Base-by-base conservation (phyloP, 2,797 vertebrate genomes). In the Micromesistius poutassou region DNA sequence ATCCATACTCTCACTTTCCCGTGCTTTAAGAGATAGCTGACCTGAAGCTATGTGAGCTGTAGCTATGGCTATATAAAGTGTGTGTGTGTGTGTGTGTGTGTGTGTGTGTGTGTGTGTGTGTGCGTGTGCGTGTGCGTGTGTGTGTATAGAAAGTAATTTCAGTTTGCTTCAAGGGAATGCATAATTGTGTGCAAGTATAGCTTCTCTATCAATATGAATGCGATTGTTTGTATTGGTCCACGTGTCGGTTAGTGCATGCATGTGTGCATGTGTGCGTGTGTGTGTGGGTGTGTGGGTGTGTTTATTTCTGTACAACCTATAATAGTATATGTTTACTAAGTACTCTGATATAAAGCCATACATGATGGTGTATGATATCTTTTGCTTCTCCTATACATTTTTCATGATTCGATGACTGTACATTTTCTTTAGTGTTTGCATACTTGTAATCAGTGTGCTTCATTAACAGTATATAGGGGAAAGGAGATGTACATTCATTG, bases 11-110 rank as follows among this genome's bases (percentile, higher is more conserved):
- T 71, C 68, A 71, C 68, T 30, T 71, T 16, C 30, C 31, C 14
- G 30, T 13, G 30, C 68, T 31, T 9, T 30, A 30, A 71, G 28
- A 71, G 30, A 30, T 30, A 30, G 25, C 68, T 30, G 25, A 71
- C 68, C 68, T 71, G 25, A 70, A 70, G 66, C 66, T 30, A 8
- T 25, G 66, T 19, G 46, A 55, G 55, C 6, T n/a, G n/a, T 62
- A n/a, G 55, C n/a, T 62, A 62, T 62, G 22, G 55, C n/a, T 62
- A 62, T 30, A 33, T 33, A 36, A 10, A 71, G 46, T 66, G 33
- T 78, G 72, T 74, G 72, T 78, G 72, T 73, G 31, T 77, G 76
- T 68, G 74, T 75, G 74, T 62, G 74, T 62, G 74, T 75, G 74
- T 38, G 31, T 73, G 76, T 68, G 31, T 66, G 46, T 75, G 46